phyloP scores from a whole-genome alignment of 2,113 vertebrate species.

The Paradisaea rubra region DNA sequence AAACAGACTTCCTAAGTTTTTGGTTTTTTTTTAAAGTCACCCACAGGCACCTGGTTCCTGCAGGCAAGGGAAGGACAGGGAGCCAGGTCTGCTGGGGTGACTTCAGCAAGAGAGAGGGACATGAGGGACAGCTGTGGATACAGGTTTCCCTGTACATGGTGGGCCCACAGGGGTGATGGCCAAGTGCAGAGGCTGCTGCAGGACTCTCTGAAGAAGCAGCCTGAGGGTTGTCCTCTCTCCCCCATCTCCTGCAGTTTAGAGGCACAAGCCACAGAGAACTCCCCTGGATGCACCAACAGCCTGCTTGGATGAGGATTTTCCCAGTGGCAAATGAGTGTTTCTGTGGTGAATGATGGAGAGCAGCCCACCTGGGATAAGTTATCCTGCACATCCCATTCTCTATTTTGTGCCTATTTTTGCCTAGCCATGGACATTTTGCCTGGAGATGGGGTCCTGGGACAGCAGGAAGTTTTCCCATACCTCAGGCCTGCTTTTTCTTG shows the following conservation, averaged over 20 bases:
- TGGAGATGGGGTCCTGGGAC: neutral
- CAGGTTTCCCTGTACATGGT: rapidly evolving
- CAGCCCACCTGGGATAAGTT: neutral
- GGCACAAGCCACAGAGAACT: neutral
- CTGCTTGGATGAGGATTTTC: neutral
- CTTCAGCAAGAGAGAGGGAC: neutral
- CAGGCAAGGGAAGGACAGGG: neutral
- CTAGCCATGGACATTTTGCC: neutral
- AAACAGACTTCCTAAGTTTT: neutral
- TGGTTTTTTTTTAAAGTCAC: neutral
- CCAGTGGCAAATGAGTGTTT: neutral
- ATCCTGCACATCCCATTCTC: neutral
- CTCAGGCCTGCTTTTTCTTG: neutral
- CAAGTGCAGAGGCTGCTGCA: neutral
- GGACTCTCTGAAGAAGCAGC: neutral
- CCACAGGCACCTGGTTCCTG: rapidly evolving
- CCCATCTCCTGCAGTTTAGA: neutral
- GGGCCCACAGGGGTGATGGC: too few relatives aligned
- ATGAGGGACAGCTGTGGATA: neutral
- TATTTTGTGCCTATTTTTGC: neutral
- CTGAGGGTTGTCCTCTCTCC: neutral
- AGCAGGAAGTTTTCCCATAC: neutral
- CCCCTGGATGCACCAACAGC: neutral
- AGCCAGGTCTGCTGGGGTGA: neutral
- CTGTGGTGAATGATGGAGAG: neutral